phyloP scores from a whole-genome alignment of 2,888 invertebrate genomes.

The Rugalucina vietnamica region DNA sequence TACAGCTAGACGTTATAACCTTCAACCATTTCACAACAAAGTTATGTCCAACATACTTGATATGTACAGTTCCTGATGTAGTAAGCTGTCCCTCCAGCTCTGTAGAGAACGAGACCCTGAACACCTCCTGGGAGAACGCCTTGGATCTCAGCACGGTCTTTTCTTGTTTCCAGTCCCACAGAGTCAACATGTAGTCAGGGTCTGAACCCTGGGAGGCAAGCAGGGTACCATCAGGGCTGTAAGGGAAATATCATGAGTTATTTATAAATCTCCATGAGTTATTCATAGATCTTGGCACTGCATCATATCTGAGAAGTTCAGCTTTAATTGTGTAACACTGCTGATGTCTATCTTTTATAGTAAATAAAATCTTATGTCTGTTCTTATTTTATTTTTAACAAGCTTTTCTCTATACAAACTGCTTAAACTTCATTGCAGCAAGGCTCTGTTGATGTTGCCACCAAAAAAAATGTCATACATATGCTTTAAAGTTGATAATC shows the following conservation, averaged over 20 bases:
- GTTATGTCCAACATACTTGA: slow-evolving; percentile 73
- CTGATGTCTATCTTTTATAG: no score
- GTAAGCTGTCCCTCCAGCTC: slow-evolving; percentile 92
- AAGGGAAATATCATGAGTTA: slow-evolving; percentile 67
- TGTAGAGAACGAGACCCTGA: slow-evolving; percentile 91
- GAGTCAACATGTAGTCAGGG: slow-evolving; percentile 94
- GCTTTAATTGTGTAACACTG: no score
- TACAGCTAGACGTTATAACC: not conserved
- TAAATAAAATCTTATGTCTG: no score
- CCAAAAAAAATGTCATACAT: no score
- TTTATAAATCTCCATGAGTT: no score
- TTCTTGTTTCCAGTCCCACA: slow-evolving; percentile 94
- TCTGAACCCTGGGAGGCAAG: slow-evolving; percentile 93
- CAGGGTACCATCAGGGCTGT: slow-evolving; percentile 91
- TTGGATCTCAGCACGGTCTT: slow-evolving; percentile 91
- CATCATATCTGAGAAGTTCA: no score
- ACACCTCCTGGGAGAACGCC: slow-evolving; percentile 93
- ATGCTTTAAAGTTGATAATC: no score
- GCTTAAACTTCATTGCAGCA: no score
- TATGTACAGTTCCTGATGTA: slow-evolving; percentile 88
- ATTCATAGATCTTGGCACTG: no score
- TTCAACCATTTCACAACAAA: not conserved
- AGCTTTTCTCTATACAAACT: no score
- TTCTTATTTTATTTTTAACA: no score
- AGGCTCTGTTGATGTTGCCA: no score